phyloP scores from a whole-genome alignment of 2,113 vertebrate genomes.

The Tetrax tetrax region DNA sequence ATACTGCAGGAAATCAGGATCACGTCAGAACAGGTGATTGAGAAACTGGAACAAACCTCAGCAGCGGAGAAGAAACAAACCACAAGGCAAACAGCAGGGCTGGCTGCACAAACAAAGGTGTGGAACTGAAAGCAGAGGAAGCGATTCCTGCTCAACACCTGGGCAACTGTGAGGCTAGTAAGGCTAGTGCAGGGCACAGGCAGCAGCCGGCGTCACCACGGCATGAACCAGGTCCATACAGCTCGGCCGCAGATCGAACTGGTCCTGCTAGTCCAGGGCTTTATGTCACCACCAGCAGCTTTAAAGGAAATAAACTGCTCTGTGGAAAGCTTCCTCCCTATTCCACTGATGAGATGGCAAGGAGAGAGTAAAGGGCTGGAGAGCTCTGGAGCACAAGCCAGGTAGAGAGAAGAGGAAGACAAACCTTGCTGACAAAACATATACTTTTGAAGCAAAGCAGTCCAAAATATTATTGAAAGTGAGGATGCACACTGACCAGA shows the following conservation, averaged over 20 bases:
- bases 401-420: background rate
- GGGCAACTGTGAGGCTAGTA: background rate
- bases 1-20: constrained; percentile 66
- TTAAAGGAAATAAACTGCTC: background rate
- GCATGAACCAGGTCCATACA: background rate
- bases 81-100: constrained; percentile 39
- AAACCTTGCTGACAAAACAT: background rate
- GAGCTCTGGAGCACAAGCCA: background rate
- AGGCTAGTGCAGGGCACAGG: background rate
- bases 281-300: background rate
- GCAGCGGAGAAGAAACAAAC: constrained; percentile 49
- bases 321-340: background rate
- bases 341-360: background rate
- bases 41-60: constrained; percentile 69
- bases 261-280: background rate
- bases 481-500: background rate
- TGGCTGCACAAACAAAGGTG: constrained; percentile 53
- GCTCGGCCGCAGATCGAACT: background rate
- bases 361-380: background rate
- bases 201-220: background rate
- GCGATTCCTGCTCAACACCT: background rate
- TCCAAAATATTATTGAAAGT: background rate
- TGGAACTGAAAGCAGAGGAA: background rate
- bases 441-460: background rate
- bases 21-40: constrained; percentile 48